Evolutionary conservation across 1,140 invertebrate species (phyloP), one percentile per base, ranked within the genome.

Genomic region (Musca vetustissima): DNA sequence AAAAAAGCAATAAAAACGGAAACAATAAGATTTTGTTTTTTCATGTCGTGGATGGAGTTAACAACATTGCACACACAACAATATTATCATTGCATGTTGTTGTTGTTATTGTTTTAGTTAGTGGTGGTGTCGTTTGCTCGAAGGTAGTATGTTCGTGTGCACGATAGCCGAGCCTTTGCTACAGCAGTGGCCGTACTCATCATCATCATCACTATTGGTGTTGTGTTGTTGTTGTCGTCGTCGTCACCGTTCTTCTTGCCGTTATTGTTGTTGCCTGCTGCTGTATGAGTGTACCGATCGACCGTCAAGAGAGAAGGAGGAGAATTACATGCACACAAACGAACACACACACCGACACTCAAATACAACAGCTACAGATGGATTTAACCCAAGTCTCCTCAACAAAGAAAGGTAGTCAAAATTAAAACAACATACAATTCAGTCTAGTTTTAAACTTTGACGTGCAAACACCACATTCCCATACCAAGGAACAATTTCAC

Each of bases 401-500:
- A 79, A 76, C 75, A 75, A 79, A 79, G 77, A 79, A 79, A 79
- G 77, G 77, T 79, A 77, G 77, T 77, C 77, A 73, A 79, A 76
- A 77, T 74, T 74, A 77, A 74, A 71, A 70, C 74, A 76, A 75
- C 77, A 77, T 73, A 48, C 78, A 71, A 72, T 71, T 79, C 73
- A 79, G 77, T 79, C 78, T 77, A 77, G 75, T 79, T 79, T 77
- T 75, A 78, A 75, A 75, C 74, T 76, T 78, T 75, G 72, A 73
- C 75, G 77, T 75, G 77, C 75, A 73, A 73, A 79, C 75, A 66
- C 66, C 65, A 70, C 69, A 67, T 71, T 68, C 67, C 6, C 67
- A 57, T 36, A 53, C 11, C 67, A 22, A 68, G 25, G 47, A 17
- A 19, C 28, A 15, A 53, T 21, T 21, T 53, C 17, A 53, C 36